Conservation (phyloP, 2,113 vertebrate species). For the Cebidichthys violaceus region DNA sequence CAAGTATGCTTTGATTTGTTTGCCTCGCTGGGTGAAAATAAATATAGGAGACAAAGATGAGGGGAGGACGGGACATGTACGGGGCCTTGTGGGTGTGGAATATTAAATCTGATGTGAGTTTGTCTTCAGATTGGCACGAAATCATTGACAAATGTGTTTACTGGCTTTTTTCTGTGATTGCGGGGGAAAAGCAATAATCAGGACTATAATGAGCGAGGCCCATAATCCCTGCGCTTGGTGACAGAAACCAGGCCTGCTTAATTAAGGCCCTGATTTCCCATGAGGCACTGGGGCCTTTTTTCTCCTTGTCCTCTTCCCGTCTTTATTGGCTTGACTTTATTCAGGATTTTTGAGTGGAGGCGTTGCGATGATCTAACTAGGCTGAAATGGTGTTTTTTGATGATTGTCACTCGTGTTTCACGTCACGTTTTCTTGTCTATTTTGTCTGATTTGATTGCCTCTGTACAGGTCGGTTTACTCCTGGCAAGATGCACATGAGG, state of each 20-base stretch:
- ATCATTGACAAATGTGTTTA: constrained; percentile 76
- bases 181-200: constrained; percentile 78
- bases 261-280: constrained; percentile 83
- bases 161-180: constrained; percentile 70
- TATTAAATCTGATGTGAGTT: constrained; percentile 55
- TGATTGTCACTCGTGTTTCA: background rate
- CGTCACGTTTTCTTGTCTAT: constrained; percentile 3
- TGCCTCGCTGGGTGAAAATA: constrained; percentile 17
- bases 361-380: constrained; percentile 29
- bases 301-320: constrained; percentile 23
- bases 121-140: constrained; percentile 67
- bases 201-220: constrained; percentile 70
- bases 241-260: constrained; percentile 77
- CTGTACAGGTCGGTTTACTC: background rate
- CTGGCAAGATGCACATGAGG: constrained; percentile 14
- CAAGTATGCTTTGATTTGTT: constrained; percentile 22
- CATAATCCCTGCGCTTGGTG: constrained; percentile 72
- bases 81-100: constrained; percentile 15
- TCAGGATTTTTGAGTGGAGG: constrained; percentile 45
- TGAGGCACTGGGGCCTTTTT: constrained; percentile 63
- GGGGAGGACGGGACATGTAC: background rate
- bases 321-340: constrained; percentile 62
- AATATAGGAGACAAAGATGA: background rate
- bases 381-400: constrained; percentile 9
- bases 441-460: background rate